Percentiles rank a stretch among this genome's conserved stretches.
phyloP scores from a whole-genome alignment of 1,140 invertebrate species.

The Ooceraea biroi region DNA sequence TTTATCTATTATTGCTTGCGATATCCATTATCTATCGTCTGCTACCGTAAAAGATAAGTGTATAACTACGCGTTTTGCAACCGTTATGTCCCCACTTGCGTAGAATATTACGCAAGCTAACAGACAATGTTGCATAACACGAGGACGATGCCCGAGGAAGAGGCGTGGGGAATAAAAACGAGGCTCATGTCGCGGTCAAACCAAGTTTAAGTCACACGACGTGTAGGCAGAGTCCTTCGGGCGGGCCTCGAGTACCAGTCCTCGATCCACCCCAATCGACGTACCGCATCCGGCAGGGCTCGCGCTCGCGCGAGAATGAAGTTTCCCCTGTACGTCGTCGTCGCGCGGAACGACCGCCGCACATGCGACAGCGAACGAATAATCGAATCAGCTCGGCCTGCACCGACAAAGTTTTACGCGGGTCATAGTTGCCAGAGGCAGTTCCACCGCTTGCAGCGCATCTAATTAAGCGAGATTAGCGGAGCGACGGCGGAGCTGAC shows the following conservation, averaged over 20 bases:
- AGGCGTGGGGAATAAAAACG: constrained; percentile 1
- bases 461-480: constrained; percentile 64
- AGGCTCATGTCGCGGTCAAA: constrained; percentile 16
- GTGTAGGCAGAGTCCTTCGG: not conserved
- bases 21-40: no score
- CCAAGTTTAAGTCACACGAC: constrained; percentile 52
- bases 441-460: constrained; percentile 18
- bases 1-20: no score
- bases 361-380: constrained; percentile 48
- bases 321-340: constrained; percentile 17
- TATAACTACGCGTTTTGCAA: no score
- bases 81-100: no score
- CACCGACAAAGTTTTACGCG: constrained; percentile 55
- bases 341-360: not conserved
- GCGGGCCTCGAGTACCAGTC: no score
- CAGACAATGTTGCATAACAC: not conserved
- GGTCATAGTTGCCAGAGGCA: constrained; percentile 52
- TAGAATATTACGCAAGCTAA: not conserved
- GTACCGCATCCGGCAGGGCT: not conserved
- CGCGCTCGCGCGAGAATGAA: constrained; percentile 30
- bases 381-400: constrained; percentile 55
- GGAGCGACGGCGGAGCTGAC: not conserved
- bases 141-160: not conserved
- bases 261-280: not conserved
- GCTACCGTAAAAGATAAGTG: no score